phyloP scores from a whole-genome alignment of 2,113 vertebrate genomes.

The Diglossa brunneiventris region DNA sequence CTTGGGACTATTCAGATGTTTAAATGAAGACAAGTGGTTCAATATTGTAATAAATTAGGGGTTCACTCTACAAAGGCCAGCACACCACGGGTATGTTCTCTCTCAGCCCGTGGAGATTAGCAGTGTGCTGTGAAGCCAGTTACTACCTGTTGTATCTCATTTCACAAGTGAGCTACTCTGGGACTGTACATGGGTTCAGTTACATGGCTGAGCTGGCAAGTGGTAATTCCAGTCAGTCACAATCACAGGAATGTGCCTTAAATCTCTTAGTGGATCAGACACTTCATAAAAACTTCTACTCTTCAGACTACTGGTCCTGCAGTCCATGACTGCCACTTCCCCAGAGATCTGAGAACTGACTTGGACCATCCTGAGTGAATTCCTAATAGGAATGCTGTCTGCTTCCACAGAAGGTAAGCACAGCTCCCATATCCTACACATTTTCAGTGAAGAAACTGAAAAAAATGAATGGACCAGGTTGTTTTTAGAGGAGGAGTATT shows the following conservation, averaged over 20 bases:
- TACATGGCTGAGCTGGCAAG: not conserved
- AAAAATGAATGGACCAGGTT: not conserved
- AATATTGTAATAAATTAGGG: not conserved
- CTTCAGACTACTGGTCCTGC: not conserved
- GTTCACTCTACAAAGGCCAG: not conserved
- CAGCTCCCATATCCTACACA: not conserved
- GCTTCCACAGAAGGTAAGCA: not conserved
- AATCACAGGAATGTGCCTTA: not conserved
- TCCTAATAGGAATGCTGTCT: not conserved
- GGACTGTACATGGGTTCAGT: not conserved
- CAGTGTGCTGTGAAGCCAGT: not conserved
- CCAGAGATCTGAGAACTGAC: not conserved
- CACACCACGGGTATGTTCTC: not conserved
- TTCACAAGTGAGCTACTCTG: not conserved
- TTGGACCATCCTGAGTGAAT: not conserved
- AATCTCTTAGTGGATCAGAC: not conserved
- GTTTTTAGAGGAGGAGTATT: not conserved
- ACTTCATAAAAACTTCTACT: not conserved
- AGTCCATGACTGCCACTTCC: not conserved
- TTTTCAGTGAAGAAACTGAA: not conserved
- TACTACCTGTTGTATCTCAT: not conserved
- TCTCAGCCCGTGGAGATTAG: not conserved
- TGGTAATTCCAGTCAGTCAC: not conserved
- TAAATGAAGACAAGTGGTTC: not conserved
- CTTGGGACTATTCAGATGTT: not conserved